Evolutionary conservation across 37 sponge, comb jelly and placozoan species (phyloP).

Genomic region (Geodia barretti): DNA sequence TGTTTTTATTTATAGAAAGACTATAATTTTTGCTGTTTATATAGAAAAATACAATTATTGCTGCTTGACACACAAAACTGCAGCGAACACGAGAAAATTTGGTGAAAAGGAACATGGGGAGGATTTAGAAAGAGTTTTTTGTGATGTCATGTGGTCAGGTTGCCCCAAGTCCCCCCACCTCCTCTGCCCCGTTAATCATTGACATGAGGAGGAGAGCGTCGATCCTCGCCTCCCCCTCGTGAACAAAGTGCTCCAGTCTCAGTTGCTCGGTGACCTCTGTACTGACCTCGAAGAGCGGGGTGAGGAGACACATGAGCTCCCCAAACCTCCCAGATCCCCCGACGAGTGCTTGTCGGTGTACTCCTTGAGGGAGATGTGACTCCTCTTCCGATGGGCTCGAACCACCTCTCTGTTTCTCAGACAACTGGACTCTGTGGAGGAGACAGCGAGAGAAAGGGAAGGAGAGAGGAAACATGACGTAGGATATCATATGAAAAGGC

Average conservation of each 20-base stretch:
- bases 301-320: slow-evolving; percentile 83
- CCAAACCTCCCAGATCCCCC: slow-evolving; percentile 79
- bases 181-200: slow-evolving; percentile 76
- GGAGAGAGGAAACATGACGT: no score
- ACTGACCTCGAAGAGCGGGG: slow-evolving; percentile 91
- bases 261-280: slow-evolving; percentile 90
- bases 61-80: no score
- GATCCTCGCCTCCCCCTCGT: slow-evolving; percentile 91
- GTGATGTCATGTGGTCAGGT: not conserved
- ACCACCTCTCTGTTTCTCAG: slow-evolving; percentile 66
- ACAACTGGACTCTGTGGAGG: slow-evolving; percentile 67
- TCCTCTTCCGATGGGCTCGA: slow-evolving; percentile 63
- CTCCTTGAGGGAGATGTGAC: slow-evolving; percentile 81
- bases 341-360: slow-evolving; percentile 64
- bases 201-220: slow-evolving; percentile 93
- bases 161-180: slow-evolving; percentile 1
- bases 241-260: slow-evolving; percentile 91
- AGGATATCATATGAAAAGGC: no score
- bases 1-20: no score
- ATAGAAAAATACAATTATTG: no score
- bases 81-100: no score
- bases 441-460: not conserved
- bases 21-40: no score
- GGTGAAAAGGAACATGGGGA: no score
- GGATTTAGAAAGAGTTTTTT: no score